Percentiles rank a stretch among this genome's conserved stretches.
Conservation (phyloP, 1,140 invertebrate genomes). For the Drosophila azteca region DNA sequence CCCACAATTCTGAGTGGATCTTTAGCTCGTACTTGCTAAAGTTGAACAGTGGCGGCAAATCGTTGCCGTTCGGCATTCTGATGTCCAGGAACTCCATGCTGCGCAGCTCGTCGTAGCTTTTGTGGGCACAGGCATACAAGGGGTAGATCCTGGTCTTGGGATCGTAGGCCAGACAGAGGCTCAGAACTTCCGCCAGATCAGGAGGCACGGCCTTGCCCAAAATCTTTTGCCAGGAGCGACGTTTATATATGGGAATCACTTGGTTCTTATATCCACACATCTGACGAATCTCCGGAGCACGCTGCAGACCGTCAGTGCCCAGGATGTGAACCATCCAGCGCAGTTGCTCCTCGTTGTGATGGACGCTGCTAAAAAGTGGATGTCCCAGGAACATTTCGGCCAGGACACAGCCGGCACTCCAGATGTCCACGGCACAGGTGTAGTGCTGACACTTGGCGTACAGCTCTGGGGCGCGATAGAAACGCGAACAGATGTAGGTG, state of each 20-base stretch:
- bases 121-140: slow-evolving; percentile 39
- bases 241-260: neutral
- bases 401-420: slow-evolving; percentile 99
- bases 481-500: slow-evolving; percentile 99
- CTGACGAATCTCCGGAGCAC: neutral
- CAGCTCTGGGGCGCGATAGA: slow-evolving; percentile 98
- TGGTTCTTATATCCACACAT: neutral
- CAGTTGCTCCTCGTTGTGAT: slow-evolving; percentile 9
- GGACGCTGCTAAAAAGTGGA: slow-evolving; percentile 91
- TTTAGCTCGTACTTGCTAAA: slow-evolving; percentile 42
- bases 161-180: slow-evolving; percentile 38
- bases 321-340: slow-evolving; percentile 15
- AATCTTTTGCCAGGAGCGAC: slow-evolving; percentile 21
- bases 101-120: slow-evolving; percentile 42
- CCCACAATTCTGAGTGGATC: slow-evolving; percentile 12
- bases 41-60: slow-evolving; percentile 49
- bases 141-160: slow-evolving; percentile 28
- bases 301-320: slow-evolving; percentile 42
- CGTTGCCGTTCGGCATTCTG: slow-evolving; percentile 48
- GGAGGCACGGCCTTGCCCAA: slow-evolving; percentile 13
- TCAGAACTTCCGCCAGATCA: slow-evolving; percentile 36
- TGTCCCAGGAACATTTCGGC: slow-evolving; percentile 97
- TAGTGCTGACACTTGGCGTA: slow-evolving; percentile 99
- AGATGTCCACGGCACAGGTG: slow-evolving; percentile 96
- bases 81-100: slow-evolving; percentile 33